Evolutionary conservation across 1,140 invertebrate genomes (phyloP), one percentile per base, ranked within the genome.

Genomic region (Thalassaphorura encarpata): DNA sequence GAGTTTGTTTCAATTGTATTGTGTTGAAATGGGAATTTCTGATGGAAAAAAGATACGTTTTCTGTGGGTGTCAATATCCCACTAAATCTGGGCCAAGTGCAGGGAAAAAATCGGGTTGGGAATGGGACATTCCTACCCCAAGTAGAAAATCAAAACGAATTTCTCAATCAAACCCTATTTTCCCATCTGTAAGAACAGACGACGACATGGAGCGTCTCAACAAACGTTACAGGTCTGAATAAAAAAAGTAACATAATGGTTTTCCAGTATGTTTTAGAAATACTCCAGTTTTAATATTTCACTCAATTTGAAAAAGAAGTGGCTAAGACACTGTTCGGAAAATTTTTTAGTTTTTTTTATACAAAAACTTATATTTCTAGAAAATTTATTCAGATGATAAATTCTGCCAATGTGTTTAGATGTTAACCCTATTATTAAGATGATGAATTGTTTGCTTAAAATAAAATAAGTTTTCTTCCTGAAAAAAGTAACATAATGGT

Each of bases 1-100:
- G n/a, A 16, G 53, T n/a, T n/a, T n/a, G n/a, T n/a, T n/a, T n/a
- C n/a, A n/a, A n/a, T n/a, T n/a, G n/a, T n/a, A n/a, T n/a, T n/a
- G n/a, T n/a, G n/a, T n/a, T 11, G 33, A 36, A 36, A 36, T 36
- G 33, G 33, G 33, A 36, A 36, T 11, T 11, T 36, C 11, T 39
- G 41, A 57, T 59, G 61, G 57, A 63, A 52, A 63, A 40, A 48
- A 40, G 46, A 42, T 59, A 40, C 39, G 61, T 63, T 19, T 63
- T 63, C 43, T 63, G 61, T 60, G 61, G 61, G 49, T 63, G 61
- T 63, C 61, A 63, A 18, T 63, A 63, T 52, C 56, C 56, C 4
- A 53, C 56, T 42, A 53, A 40, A 39, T 46, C 31, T 21, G 43
- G 42, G 11, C 28, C 39, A 36, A 23, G 28, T 29, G 21, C 29